Base-by-base conservation (phyloP, 2,888 invertebrate genomes). In the Orthosia incerta region DNA sequence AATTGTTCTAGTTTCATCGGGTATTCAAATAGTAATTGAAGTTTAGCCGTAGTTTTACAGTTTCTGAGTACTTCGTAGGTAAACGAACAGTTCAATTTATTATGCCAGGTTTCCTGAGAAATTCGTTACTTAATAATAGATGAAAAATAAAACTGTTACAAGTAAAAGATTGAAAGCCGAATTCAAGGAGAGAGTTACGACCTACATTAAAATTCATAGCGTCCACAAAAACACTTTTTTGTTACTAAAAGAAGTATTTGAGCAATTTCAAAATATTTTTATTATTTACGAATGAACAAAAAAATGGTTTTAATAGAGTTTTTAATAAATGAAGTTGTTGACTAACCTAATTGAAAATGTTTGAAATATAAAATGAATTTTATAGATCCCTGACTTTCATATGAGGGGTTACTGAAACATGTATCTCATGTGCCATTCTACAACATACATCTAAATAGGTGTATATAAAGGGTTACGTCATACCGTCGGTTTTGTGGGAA, bases 121-220 rank as follows among this genome's bases (percentile, higher is more conserved):
- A 79, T 62, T 62, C 23, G n/a, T 62, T 65, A 4, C 11, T 26
- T n/a, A 73, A 66, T 66, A 74, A 62, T 48, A 53, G 26, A 80
- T 48, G 45, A 50, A 39, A 61, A 70, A 73, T 31, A 73, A 64
- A 74, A 51, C 56, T 13, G 45, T 61, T 31, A 48, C 46, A 56
- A 67, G 23, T 60, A 60, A 62, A 67, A 81, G 46, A 67, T 71
- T 76, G n/a, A 66, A 76, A 63, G 76, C 48, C 20, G 55, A 70
- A 74, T 74, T 70, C 46, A 74, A 67, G 69, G 53, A 70, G 63
- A 71, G 71, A 80, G 64, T 85, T 80, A 78, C 71, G 72, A 59
- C 76, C 51, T 74, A 76, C 66, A 71, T 85, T 80, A 80, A 79
- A 76, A 78, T 85, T 80, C 74, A 76, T 45, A 72, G 70, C 75